Percentiles rank a stretch among this genome's conserved stretches.
Evolutionary conservation across 2,797 vertebrate species (phyloP).

Genomic region (Streptopelia turtur): DNA sequence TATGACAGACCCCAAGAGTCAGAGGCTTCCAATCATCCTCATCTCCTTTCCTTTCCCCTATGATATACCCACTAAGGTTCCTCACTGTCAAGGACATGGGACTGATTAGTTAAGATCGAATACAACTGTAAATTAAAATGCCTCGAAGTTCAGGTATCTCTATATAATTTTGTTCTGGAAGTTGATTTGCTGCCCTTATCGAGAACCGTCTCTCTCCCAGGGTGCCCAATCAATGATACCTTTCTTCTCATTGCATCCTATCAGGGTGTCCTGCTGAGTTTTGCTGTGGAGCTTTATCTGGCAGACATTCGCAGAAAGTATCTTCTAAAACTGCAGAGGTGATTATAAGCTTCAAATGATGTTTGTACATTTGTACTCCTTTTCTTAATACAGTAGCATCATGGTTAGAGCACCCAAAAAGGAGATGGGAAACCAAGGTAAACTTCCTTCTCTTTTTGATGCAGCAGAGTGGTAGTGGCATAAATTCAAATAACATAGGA

Average conservation of each 20-base stretch:
- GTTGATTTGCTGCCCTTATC: neutral
- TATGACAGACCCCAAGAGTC: neutral
- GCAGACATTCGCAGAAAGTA: neutral
- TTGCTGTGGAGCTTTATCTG: neutral
- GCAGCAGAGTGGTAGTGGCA: neutral
- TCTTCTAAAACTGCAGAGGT: neutral
- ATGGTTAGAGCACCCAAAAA: neutral
- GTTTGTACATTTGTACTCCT: neutral
- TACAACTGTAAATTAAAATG: neutral
- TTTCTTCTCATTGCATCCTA: neutral
- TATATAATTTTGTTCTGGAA: neutral
- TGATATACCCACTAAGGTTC: neutral
- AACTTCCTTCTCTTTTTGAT: neutral
- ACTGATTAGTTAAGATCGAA: neutral
- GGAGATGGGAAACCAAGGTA: neutral
- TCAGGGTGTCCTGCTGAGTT: neutral
- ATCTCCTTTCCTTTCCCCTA: neutral
- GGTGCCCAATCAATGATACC: rapidly evolving
- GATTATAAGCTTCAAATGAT: neutral
- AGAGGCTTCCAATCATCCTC: neutral
- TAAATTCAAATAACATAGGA: neutral
- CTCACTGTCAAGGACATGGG: neutral
- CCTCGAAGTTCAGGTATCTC: neutral
- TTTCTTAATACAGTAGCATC: neutral
- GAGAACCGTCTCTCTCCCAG: neutral